These are phyloP conservation scores for Leptosomus discolor DNA, from an alignment of 2,113 vertebrate genomes.

Conservation along the genomic window DNA sequence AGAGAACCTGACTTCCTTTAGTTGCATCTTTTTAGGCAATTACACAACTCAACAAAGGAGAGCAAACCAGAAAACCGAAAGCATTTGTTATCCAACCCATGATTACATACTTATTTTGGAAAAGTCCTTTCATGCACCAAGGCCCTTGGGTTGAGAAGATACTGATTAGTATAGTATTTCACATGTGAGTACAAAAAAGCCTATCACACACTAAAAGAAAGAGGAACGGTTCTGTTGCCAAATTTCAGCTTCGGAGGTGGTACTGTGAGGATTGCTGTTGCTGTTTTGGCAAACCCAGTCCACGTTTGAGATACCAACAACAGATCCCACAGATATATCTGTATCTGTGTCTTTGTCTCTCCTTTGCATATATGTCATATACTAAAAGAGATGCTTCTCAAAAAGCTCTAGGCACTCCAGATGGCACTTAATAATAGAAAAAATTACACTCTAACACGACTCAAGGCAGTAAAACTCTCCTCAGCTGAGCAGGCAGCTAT, in stretches of 20 bases:
- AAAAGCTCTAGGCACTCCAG: background rate
- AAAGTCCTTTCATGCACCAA: background rate
- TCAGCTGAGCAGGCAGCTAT: background rate
- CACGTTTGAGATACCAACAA: background rate
- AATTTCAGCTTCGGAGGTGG: too few species aligned
- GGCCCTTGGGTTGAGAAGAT: background rate
- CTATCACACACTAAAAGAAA: rapidly evolving
- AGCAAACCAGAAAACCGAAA: background rate
- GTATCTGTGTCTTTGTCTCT: background rate
- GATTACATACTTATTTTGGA: background rate
- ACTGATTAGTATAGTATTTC: background rate
- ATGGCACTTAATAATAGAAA: background rate
- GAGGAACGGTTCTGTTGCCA: too few species aligned
- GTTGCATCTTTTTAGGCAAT: background rate
- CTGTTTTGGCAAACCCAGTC: background rate
- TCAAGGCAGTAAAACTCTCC: background rate
- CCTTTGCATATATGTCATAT: background rate
- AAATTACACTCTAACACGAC: background rate
- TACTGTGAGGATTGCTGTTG: background rate
- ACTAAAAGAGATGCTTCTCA: background rate
- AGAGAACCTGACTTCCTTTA: background rate
- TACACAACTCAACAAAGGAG: background rate
- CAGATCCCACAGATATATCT: background rate
- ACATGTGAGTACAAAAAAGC: too few species aligned
- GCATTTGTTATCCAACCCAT: background rate